phyloP scores from a whole-genome alignment of 2,113 vertebrate species.

The Apodemus sylvaticus region DNA sequence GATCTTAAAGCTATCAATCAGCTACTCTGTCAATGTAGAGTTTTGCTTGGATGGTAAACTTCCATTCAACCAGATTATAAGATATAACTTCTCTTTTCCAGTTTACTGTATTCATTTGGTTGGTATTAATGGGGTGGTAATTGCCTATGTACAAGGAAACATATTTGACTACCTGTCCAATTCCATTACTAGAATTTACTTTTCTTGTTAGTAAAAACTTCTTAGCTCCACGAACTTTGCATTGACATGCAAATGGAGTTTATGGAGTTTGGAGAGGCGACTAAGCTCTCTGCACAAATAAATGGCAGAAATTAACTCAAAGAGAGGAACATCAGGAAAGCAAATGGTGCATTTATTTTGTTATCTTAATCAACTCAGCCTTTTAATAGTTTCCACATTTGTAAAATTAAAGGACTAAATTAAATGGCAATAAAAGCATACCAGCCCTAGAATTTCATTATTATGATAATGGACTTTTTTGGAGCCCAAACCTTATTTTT shows the following conservation, averaged over 20 bases:
- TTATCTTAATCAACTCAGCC: neutral
- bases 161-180: neutral
- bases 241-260: neutral
- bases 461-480: constrained; percentile 47
- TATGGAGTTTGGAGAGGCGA: neutral
- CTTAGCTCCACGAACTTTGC: neutral
- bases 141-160: neutral
- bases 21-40: neutral
- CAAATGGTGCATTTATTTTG: constrained; percentile 15
- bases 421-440: constrained; percentile 34
- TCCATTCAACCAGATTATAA: neutral
- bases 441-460: constrained; percentile 25
- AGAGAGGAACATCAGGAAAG: neutral
- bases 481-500: neutral
- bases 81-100: neutral
- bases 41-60: neutral
- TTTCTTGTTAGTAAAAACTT: neutral
- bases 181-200: neutral
- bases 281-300: neutral
- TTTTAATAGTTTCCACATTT: constrained; percentile 30
- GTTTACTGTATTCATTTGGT: neutral
- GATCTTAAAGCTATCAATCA: neutral
- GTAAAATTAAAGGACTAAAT: constrained; percentile 21
- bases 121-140: neutral
- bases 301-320: neutral